Evolutionary conservation across 1,140 invertebrate genomes (phyloP).

Genomic region (Micrasema minimum): DNA sequence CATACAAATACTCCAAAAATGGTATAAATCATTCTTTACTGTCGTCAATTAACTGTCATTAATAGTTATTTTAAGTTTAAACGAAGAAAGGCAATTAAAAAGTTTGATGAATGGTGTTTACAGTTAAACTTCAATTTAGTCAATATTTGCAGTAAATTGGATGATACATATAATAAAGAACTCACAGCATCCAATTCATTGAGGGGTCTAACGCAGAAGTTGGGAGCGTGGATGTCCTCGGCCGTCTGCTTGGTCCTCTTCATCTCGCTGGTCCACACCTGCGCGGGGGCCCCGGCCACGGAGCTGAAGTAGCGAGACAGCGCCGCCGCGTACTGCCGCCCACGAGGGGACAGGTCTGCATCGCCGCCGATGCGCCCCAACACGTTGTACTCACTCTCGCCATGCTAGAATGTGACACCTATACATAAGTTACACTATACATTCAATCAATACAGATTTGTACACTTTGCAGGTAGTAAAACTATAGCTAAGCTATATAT

Average conservation of each 20-base stretch:
- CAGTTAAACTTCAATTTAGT: no score
- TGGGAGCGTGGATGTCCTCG: slow-evolving; percentile 79
- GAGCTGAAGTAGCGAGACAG: slow-evolving; percentile 81
- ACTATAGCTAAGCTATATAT: no score
- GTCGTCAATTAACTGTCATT: no score
- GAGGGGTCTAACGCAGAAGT: slow-evolving; percentile 80
- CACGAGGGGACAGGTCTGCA: slow-evolving; percentile 82
- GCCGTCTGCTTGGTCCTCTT: slow-evolving; percentile 90
- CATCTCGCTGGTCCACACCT: slow-evolving; percentile 90
- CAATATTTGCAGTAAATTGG: no score
- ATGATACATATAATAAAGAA: slow-evolving; percentile 54
- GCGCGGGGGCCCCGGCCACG: slow-evolving; percentile 71
- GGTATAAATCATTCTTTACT: no score
- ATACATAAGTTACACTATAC: no score
- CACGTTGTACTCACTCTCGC: slow-evolving; percentile 92
- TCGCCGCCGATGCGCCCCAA: slow-evolving; percentile 92
- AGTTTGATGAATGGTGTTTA: no score
- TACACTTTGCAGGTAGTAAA: no score
- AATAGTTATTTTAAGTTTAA: no score
- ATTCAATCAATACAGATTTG: no score
- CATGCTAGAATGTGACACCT: slow-evolving; percentile 86
- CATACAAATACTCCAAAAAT: no score
- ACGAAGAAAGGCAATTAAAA: no score
- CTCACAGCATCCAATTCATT: slow-evolving; percentile 92
- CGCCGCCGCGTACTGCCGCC: slow-evolving; percentile 80